Evolutionary conservation across 1,140 invertebrate species (phyloP), one percentile per base, ranked within the genome.

Genomic region (Hydropsyche tenuis): DNA sequence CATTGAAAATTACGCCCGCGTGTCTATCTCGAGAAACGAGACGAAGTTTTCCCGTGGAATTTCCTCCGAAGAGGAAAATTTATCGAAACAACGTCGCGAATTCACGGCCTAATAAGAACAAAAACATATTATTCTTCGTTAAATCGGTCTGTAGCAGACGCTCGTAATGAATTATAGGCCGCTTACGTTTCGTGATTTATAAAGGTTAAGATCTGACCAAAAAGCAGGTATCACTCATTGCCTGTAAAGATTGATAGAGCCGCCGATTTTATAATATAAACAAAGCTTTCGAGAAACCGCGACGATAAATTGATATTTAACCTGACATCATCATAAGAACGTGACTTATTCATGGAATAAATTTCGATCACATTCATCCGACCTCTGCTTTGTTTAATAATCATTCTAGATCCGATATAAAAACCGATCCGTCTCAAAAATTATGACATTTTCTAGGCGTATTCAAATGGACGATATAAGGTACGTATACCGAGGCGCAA

Each of bases 51-150:
- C 45, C 11, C 2, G 4, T 3, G 45, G 45, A 48, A 48, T 48
- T 48, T 48, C 14, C 45, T 48, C 16, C 16, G 45, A n/a, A n/a
- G 45, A 7, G 45, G 45, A 48, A 48, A 48, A 48, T 48, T 48
- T 48, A n/a, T n/a, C 45, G 30, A 37, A 37, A 37, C 30, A 37
- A n/a, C n/a, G n/a, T n/a, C n/a, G 37, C 45, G 16, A 48, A 16
- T 16, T 48, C 45, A 48, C 45, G 12, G 45, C 16, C 45, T 48
- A 48, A 48, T 48, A 48, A 48, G 45, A 48, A 48, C 45, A 48
- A 48, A 48, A 48, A 48, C 45, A 48, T 48, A 48, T 48, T 48
- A 48, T 48, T 48, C 45, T 48, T 48, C 45, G 45, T 48, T 48
- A 48, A 12, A 48, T 48, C 45, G 16, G 11, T 14, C 45, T 16